Conservation (phyloP, 2,797 vertebrate genomes). For the Acanthurus tractus region DNA sequence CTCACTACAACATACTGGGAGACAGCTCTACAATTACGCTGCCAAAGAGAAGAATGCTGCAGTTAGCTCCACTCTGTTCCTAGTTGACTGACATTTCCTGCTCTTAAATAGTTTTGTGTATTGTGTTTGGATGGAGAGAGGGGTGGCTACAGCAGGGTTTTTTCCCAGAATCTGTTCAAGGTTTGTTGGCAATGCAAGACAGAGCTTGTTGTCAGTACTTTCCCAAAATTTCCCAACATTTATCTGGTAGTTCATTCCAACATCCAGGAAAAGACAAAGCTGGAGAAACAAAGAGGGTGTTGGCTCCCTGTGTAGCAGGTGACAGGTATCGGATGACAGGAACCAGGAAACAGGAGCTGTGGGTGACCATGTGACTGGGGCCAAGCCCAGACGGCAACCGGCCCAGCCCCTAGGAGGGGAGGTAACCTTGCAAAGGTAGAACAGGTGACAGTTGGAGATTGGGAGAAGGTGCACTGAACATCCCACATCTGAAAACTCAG, state of each 20-base stretch:
- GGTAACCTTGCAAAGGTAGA: constrained; percentile 18
- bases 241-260: neutral
- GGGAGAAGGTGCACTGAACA: neutral
- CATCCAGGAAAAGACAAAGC: neutral
- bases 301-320: constrained; percentile 57
- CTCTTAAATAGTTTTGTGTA: constrained; percentile 45
- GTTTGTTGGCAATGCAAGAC: constrained; percentile 22
- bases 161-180: neutral
- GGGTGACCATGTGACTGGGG: constrained; percentile 49
- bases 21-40: constrained; percentile 59
- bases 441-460: constrained; percentile 47
- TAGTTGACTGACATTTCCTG: constrained; percentile 66
- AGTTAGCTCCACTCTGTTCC: constrained; percentile 40
- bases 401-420: constrained; percentile 31
- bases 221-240: neutral
- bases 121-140: constrained; percentile 34
- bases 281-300: constrained; percentile 41
- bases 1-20: constrained; percentile 31
- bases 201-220: constrained; percentile 32
- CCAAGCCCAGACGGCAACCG: constrained; percentile 52
- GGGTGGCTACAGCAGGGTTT: neutral
- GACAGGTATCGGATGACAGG: constrained; percentile 67
- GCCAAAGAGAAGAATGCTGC: constrained; percentile 54
- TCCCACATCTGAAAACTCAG: constrained; percentile 1
- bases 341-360: constrained; percentile 66